A percentile compares a stretch with the other conserved stretches of the same genome.
These are phyloP conservation scores for Discoglossus pictus DNA, from an alignment of 2,797 vertebrate genomes.

Conservation along the genomic window DNA sequence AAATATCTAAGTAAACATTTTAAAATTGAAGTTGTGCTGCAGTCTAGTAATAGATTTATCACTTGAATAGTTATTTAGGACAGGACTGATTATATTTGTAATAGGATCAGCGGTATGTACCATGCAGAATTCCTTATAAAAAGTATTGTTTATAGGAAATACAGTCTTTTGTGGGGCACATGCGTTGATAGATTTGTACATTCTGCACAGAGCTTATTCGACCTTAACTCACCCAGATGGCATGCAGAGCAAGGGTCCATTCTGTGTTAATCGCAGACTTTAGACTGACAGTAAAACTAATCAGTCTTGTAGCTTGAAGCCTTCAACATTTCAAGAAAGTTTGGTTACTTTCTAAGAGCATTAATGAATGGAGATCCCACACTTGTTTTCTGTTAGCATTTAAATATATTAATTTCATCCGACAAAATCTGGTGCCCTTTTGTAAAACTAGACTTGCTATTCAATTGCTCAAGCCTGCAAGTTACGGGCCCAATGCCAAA, in stretches of 20 bases:
- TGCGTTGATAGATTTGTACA: too few relatives aligned
- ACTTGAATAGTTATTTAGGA: conserved; percentile 34
- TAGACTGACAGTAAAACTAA: conserved; percentile 26
- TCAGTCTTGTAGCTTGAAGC: conserved; percentile 13
- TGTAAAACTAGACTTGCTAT: too few relatives aligned
- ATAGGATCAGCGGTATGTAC: conserved; percentile 18
- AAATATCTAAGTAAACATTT: conserved; percentile 26
- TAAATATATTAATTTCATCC: conserved; percentile 40
- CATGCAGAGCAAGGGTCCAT: too few relatives aligned
- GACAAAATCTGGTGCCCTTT: too few relatives aligned
- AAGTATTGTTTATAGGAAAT: not conserved
- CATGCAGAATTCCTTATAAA: conserved; percentile 21
- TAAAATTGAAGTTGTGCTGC: conserved; percentile 13
- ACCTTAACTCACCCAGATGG: too few relatives aligned
- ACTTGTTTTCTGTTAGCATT: conserved; percentile 29
- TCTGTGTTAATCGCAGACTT: not conserved
- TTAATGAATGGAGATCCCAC: conserved; percentile 35
- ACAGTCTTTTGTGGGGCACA: too few relatives aligned
- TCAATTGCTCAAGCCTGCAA: too few relatives aligned
- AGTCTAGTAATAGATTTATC: conserved; percentile 35
- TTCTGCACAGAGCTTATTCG: too few relatives aligned
- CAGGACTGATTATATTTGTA: conserved; percentile 33
- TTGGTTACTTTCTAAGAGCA: conserved; percentile 20
- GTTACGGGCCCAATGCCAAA: too few relatives aligned
- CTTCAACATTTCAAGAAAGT: conserved; percentile 25